Conservation (phyloP, 2,888 invertebrate species). For the Acrobeloides nanus region DNA sequence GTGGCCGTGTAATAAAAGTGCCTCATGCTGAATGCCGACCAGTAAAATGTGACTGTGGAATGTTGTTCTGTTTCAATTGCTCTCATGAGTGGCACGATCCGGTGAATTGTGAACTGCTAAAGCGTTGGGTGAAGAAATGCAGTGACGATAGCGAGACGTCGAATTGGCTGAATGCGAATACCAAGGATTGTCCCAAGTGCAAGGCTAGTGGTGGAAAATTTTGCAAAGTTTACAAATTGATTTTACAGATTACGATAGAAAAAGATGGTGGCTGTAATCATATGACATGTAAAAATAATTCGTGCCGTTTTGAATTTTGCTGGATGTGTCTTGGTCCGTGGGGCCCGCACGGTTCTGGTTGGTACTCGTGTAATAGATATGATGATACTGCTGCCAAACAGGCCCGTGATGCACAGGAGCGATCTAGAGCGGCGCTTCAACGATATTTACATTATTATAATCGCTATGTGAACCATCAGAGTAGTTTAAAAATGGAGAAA, state of each 20-base stretch:
- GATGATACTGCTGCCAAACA: slow-evolving; percentile 93
- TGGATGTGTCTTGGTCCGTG: slow-evolving; percentile 98
- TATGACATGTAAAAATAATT: slow-evolving; percentile 97
- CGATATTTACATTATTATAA: slow-evolving; percentile 97
- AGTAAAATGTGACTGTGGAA: slow-evolving; percentile 84
- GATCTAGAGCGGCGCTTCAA: slow-evolving; percentile 74
- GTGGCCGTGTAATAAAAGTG: slow-evolving; percentile 81
- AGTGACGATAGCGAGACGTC: slow-evolving; percentile 98
- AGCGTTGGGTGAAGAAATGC: slow-evolving; percentile 96
- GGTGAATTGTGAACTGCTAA: slow-evolving; percentile 77
- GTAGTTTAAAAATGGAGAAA: slow-evolving; percentile 90
- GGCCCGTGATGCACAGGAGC: slow-evolving; percentile 82
- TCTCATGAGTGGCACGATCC: slow-evolving; percentile 84
- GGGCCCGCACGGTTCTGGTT: slow-evolving; percentile 66
- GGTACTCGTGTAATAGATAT: slow-evolving; percentile 84
- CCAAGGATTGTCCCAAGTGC: slow-evolving; percentile 96
- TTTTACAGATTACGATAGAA: slow-evolving; percentile 24
- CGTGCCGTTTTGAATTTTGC: slow-evolving; percentile 94
- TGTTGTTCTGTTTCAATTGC: slow-evolving; percentile 71
- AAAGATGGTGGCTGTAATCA: slow-evolving; percentile 77
- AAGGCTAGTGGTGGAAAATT: slow-evolving; percentile 61
- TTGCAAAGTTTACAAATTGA: neutral
- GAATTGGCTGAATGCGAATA: slow-evolving; percentile 98
- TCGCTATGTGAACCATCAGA: slow-evolving; percentile 98
- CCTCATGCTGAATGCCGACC: slow-evolving; percentile 72